Evolutionary conservation across 2,113 vertebrate genomes (phyloP), one percentile per base, ranked within the genome.

Genomic region (Tupaia tana): DNA sequence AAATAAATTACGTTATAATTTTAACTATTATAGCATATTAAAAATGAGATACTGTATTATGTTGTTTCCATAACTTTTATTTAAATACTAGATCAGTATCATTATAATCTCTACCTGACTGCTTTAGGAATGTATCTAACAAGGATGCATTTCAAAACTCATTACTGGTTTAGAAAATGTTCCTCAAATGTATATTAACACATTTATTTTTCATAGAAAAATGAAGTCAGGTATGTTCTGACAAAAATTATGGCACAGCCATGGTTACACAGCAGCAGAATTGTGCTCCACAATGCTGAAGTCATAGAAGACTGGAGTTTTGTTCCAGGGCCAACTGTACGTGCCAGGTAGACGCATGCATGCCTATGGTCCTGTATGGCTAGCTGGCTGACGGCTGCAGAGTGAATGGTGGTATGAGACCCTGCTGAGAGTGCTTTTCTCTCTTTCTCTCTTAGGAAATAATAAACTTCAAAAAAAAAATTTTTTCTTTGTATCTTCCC

Each of bases 151-250:
- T 75, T 54, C 43, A 69, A 19, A 77, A 75, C 25, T 80, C 52
- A 75, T 69, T 94, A 90, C n/a, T 92, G 18, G 52, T 59, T 91
- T 85, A 95, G 1, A 95, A 7, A 93, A 25, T 93, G 71, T 73
- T 81, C 9, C 22, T 61, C 19, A 91, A 87, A 54, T 94, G 24
- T 71, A 4, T 63, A 70, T 58, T 92, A 77, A 89, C 6, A 27
- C 52, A 3, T 58, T 89, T 93, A 69, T 92, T 88, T 95, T 89
- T 89, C 79, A 74, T 58, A 15, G 13, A 91, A 90, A 94, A 96
- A 88, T 86, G 11, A 3, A 95, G 25, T 74, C 56, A 78, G 13
- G 6, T 85, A 6, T 82, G 19, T 61, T 73, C 58, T 89, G 13
- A 93, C 83, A 75, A 92, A 96, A 92, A 80, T 52, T 31, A 63